Percentiles rank a stretch among this genome's conserved stretches.
Conservation (phyloP, 2,797 vertebrate genomes). For the Spizella passerina region DNA sequence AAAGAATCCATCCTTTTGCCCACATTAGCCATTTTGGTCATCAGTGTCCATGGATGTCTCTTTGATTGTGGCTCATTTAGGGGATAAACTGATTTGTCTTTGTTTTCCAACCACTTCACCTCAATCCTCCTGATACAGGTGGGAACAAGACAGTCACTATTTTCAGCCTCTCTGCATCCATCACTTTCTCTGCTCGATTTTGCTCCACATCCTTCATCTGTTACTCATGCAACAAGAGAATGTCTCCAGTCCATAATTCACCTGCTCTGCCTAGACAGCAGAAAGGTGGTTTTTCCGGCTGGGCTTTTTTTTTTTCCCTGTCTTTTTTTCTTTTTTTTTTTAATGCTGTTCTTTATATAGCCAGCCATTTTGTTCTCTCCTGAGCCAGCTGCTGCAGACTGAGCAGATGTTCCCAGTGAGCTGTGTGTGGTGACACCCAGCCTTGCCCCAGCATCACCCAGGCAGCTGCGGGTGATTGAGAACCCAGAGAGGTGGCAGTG, state of each 20-base stretch:
- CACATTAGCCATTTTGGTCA: background rate
- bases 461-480: background rate
- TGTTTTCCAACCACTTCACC: background rate
- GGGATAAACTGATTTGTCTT: background rate
- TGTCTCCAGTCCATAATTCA: background rate
- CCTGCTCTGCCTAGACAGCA: constrained; percentile 26
- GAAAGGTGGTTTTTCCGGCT: constrained; percentile 8
- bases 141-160: background rate
- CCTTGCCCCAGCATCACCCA: background rate
- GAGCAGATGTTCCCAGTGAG: constrained; percentile 50
- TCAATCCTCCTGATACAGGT: background rate
- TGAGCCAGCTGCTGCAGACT: background rate
- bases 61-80: background rate
- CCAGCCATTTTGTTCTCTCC: constrained; percentile 28
- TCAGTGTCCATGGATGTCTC: background rate
- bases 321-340: background rate
- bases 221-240: background rate
- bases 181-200: background rate
- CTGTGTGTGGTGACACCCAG: background rate
- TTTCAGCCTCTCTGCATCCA: background rate
- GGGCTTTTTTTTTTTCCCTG: rapidly evolving
- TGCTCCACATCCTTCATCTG: background rate
- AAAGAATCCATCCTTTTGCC: background rate
- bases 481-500: rapidly evolving
- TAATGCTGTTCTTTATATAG: constrained; percentile 5